A percentile compares a stretch with the other conserved stretches of the same genome.
phyloP scores from a whole-genome alignment of 2,888 invertebrate genomes.

The Caprella mutica region DNA sequence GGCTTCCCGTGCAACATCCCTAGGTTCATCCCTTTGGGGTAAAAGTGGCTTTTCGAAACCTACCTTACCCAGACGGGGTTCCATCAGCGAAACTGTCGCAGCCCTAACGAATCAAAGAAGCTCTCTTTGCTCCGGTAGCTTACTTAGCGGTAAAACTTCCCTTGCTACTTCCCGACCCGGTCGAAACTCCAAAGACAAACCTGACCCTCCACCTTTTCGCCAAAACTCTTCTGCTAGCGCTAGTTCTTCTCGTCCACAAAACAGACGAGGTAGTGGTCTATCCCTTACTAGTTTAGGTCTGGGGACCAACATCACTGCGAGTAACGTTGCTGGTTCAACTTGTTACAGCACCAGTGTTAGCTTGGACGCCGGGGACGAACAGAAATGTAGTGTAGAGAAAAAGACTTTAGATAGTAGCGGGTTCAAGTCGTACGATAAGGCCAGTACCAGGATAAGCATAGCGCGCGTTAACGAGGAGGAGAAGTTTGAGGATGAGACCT shows the following conservation, averaged over 20 bases:
- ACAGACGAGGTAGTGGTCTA: slow-evolving; percentile 7
- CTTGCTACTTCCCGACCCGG: background rate
- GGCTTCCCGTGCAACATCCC: background rate
- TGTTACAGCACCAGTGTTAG: too few relatives aligned
- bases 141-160: background rate
- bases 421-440: too few relatives aligned
- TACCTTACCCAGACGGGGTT: background rate
- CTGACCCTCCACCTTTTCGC: background rate
- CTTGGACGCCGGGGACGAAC: too few relatives aligned
- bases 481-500: background rate
- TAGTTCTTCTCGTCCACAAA: slow-evolving; percentile 7
- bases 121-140: slow-evolving; percentile 3
- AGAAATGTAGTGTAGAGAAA: too few relatives aligned
- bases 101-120: slow-evolving; percentile 6
- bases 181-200: too few relatives aligned
- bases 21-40: slow-evolving; percentile 2
- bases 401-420: too few relatives aligned
- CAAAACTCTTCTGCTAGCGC: background rate
- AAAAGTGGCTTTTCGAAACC: background rate
- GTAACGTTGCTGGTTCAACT: too few relatives aligned
- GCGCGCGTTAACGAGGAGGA: slow-evolving; percentile 6
- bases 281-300: slow-evolving; percentile 10
- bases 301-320: too few relatives aligned
- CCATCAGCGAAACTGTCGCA: slow-evolving; percentile 8
- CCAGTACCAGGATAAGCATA: too few relatives aligned